Evolutionary conservation across 2,888 invertebrate species (phyloP), one percentile per base, ranked within the genome.

Genomic region (Ectemnius continuus): DNA sequence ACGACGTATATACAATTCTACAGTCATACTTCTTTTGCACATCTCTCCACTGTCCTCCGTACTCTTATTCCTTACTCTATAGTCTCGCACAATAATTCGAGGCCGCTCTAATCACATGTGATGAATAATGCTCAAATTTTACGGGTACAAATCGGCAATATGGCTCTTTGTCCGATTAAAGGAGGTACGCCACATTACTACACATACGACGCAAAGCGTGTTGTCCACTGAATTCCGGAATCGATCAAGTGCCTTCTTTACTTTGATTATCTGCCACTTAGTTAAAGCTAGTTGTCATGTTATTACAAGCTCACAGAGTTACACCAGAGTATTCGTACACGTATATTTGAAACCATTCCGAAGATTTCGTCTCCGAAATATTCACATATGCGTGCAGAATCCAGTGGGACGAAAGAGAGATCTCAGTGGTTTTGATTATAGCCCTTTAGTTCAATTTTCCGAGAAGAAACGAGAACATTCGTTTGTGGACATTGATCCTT

Each of bases 1-100:
- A 66, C 58, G 64, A 71, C 52, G 58, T 75, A 81, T 82, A 76
- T 82, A 82, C 82, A 82, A 82, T 79, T 82, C 84, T 85, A 86
- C 83, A 81, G 68, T 83, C 79, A 85, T 80, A 78, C 81, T 74
- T 65, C 77, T 52, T 64, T 71, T 67, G 66, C 68, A 67, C 64
- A 48, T 11, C 63, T 60, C 56, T 52, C 58, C 23, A 61, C 70
- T 65, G 36, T 65, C 36, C 36, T 36, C 36, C 11, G 36, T 36
- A 36, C 36, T 6, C 36, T 36, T 36, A 36, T 11, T 8, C 36
- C 11, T 36, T 36, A 36, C 36, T 36, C 36, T 8, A 36, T 36
- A 36, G 8, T 6, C 36, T 36, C 36, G 36, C 36, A 36, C 36
- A 67, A 80, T 76, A 73, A 72, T 72, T 73, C 47, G 72, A 74